These are phyloP conservation scores for Chionis minor DNA, from an alignment of 2,113 vertebrate species.

Conservation along the genomic window DNA sequence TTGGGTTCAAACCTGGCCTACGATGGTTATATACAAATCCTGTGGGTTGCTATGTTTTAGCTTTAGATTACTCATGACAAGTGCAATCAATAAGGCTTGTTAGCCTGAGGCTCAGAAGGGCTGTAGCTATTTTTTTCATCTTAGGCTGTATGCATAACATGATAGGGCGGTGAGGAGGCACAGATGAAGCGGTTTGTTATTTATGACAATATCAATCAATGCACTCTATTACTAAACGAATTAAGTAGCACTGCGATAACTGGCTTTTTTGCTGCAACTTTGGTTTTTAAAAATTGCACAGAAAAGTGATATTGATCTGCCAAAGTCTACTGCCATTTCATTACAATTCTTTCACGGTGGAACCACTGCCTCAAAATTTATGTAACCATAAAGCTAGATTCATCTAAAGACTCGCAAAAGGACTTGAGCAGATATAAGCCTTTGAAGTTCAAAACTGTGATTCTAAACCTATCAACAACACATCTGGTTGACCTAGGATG, in stretches of 20 bases:
- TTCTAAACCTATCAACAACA: neutral
- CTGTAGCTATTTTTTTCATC: neutral
- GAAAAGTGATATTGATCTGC: slow-evolving; percentile 27
- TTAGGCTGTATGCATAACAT: neutral
- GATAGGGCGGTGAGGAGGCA: neutral
- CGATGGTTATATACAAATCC: neutral
- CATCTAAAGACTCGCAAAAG: neutral
- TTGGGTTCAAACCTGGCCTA: neutral
- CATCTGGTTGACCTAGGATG: neutral
- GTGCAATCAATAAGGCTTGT: slow-evolving; percentile 44
- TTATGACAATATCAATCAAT: slow-evolving; percentile 60
- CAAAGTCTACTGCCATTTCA: neutral
- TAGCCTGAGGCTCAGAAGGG: slow-evolving; percentile 38
- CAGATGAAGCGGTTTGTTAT: slow-evolving; percentile 24
- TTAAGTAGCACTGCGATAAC: slow-evolving; percentile 25
- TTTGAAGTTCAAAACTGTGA: neutral
- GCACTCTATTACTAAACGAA: slow-evolving; percentile 35
- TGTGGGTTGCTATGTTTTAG: slow-evolving; percentile 16
- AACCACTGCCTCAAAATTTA: neutral
- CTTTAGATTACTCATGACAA: slow-evolving; percentile 46
- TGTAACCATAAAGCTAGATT: neutral
- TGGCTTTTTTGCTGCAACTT: slow-evolving; percentile 32
- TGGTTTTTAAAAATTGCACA: slow-evolving; percentile 32
- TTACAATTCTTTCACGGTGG: neutral
- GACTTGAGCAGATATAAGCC: neutral